phyloP scores from a whole-genome alignment of 2,888 invertebrate species.

The Leucania comma region DNA sequence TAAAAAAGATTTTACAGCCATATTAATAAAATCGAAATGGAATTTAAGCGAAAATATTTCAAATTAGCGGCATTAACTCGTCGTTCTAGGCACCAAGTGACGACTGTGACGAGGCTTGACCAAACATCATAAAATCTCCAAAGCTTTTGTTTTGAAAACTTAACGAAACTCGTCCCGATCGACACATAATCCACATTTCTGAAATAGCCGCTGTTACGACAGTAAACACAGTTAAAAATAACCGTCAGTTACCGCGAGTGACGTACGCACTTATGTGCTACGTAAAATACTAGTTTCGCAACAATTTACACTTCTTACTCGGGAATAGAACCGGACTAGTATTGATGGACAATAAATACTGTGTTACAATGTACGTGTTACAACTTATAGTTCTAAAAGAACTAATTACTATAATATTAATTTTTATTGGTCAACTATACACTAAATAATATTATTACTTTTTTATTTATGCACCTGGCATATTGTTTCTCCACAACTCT shows the following conservation, averaged over 20 bases:
- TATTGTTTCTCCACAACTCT: too few species aligned
- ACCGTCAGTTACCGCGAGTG: constrained; percentile 63
- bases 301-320: constrained; percentile 41
- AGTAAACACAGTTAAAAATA: constrained; percentile 69
- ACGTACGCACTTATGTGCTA: constrained; percentile 59
- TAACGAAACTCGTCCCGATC: constrained; percentile 44
- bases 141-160: constrained; percentile 31
- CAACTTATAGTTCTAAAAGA: not conserved
- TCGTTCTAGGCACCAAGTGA: not conserved
- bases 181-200: constrained; percentile 51
- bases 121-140: constrained; percentile 14
- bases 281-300: constrained; percentile 60
- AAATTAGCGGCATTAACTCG: not conserved
- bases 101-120: not conserved
- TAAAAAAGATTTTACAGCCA: too few species aligned
- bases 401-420: too few species aligned
- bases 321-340: constrained; percentile 44
- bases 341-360: constrained; percentile 28
- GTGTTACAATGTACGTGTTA: constrained; percentile 4
- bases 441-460: too few species aligned
- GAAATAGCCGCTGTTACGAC: constrained; percentile 64
- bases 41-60: not conserved
- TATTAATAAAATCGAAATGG: not conserved
- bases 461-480: too few species aligned
- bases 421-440: too few species aligned